Evolutionary conservation across 1,140 invertebrate species (phyloP).

Genomic region (Drosophila ercepeae): DNA sequence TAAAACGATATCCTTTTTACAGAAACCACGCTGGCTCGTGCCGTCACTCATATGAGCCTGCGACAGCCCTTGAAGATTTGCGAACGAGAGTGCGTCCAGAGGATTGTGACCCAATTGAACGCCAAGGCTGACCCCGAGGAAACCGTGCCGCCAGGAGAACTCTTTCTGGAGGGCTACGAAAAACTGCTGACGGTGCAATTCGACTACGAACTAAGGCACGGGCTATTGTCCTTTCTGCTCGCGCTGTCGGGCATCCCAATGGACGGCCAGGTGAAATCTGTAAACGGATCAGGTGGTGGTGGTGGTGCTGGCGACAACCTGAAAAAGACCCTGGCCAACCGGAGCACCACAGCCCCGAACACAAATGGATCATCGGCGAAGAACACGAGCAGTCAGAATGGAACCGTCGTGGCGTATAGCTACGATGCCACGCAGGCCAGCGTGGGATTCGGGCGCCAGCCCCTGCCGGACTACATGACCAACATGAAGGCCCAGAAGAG

Average conservation of each 20-base stretch:
- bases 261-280: not conserved
- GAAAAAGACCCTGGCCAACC: not conserved
- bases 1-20: not conserved
- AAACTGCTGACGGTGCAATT: not conserved
- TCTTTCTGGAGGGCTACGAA: not conserved
- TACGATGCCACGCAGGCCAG: conserved; percentile 30
- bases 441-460: not conserved
- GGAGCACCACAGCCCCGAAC: not conserved
- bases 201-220: not conserved
- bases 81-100: conserved; percentile 14
- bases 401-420: not conserved
- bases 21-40: not conserved
- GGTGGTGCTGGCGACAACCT: not conserved
- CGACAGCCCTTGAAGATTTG: not conserved
- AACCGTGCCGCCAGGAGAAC: not conserved
- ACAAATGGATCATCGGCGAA: not conserved
- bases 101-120: not conserved
- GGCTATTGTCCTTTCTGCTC: conserved; percentile 4
- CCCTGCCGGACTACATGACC: conserved; percentile 20
- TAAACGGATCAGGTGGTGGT: not conserved
- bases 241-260: not conserved
- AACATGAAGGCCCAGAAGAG: not conserved
- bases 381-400: not conserved
- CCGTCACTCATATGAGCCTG: not conserved
- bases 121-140: not conserved